A percentile compares a stretch with the other conserved stretches of the same genome.
phyloP scores from a whole-genome alignment of 2,797 vertebrate genomes.

The Gobionotothen gibberifrons region DNA sequence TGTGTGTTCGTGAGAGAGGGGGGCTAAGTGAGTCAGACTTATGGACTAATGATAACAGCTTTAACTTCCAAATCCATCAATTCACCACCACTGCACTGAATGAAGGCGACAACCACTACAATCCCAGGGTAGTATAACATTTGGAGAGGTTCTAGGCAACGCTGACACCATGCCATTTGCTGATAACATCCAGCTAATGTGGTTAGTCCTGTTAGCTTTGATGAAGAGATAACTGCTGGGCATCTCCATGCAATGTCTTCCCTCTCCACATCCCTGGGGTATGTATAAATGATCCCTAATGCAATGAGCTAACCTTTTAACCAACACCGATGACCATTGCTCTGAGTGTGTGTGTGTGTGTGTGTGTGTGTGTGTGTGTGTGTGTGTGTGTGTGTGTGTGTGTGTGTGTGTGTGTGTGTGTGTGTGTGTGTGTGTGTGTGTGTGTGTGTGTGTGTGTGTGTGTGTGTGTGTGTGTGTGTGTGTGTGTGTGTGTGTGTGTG shows the following conservation, averaged over 20 bases:
- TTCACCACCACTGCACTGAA: background rate
- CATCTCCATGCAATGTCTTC: slow-evolving; percentile 25
- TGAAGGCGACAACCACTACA: background rate
- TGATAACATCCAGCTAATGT: slow-evolving; percentile 45
- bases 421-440: slow-evolving; percentile 26
- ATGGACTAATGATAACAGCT: slow-evolving; percentile 61
- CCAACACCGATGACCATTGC: slow-evolving; percentile 38
- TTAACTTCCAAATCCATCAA: slow-evolving; percentile 52
- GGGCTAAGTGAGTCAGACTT: slow-evolving; percentile 57
- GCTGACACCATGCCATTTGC: slow-evolving; percentile 18
- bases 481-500: too few species aligned
- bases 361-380: slow-evolving; percentile 23
- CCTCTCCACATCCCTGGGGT: slow-evolving; percentile 32
- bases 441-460: slow-evolving; percentile 16
- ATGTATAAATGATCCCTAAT: slow-evolving; percentile 76
- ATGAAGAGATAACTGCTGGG: slow-evolving; percentile 36
- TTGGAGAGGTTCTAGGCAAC: slow-evolving; percentile 26
- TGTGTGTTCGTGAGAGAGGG: slow-evolving; percentile 19
- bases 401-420: slow-evolving; percentile 32
- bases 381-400: slow-evolving; percentile 15
- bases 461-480: slow-evolving; percentile 19
- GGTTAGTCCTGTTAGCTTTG: slow-evolving; percentile 41
- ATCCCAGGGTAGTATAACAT: slow-evolving; percentile 14
- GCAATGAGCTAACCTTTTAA: slow-evolving; percentile 53
- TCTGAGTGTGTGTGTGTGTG: slow-evolving; percentile 32